Evolutionary conservation across 2,888 invertebrate species (phyloP), one percentile per base, ranked within the genome.

Genomic region (Ectemnius cavifrons): DNA sequence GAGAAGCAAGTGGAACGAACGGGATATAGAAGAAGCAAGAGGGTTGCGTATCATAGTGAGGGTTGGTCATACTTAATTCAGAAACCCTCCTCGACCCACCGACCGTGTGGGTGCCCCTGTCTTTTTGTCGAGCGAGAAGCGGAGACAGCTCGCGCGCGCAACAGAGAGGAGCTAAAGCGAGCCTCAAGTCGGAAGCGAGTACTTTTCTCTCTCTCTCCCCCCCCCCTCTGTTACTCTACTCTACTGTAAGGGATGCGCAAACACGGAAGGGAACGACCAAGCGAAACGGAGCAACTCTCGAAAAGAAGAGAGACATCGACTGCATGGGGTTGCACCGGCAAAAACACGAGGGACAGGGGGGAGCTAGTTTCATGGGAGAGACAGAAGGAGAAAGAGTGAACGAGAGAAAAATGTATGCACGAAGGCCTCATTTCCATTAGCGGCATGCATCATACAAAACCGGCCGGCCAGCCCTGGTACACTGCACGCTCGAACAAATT

Each of bases 371-470:
- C 37, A 37, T 65, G 28, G 56, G 27, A 28, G 45, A 46, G 65
- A 27, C 11, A 49, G 46, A 47, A 8, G 6, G 63, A 49, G 52
- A 59, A 56, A 28, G 64, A 52, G 20, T n/a, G 46, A 61, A 57
- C 13, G 16, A n/a, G 56, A 64, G 66, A 52, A 49, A 49, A 28
- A 62, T 63, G 67, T 62, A 70, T n/a, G 63, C 63, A 66, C 61
- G 74, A 67, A 76, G 73, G 80, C 79, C 83, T 82, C 82, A 82
- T 84, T 83, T 84, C 82, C 84, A 84, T 84, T 83, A 84, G 80
- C 78, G 72, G 73, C 78, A 76, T 82, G 81, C 80, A 83, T 84
- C 83, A 76, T 83, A 78, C 70, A 76, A 69, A 69, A 59, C 58
- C 73, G 28, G 52, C 52, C 23, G 49, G 67, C 60, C 60, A 63